These are phyloP conservation scores for Microctonus brassicae DNA, from an alignment of 2,888 invertebrate species.

Conservation along the genomic window DNA sequence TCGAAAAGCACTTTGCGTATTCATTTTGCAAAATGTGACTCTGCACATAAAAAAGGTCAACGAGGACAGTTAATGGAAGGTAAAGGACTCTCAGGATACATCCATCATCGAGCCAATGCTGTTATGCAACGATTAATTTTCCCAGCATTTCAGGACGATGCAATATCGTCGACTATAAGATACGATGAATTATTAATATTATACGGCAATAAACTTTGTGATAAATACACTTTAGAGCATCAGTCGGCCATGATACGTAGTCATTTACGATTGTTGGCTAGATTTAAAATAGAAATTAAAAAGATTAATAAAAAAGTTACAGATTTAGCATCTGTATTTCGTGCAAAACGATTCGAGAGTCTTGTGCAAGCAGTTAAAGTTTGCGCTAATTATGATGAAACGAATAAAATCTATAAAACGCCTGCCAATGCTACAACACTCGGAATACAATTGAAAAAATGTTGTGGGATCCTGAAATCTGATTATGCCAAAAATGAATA, in stretches of 20 bases:
- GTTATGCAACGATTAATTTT: slow-evolving; percentile 39
- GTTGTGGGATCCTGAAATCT: background rate
- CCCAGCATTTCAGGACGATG: slow-evolving; percentile 41
- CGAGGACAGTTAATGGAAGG: no score
- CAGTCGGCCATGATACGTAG: slow-evolving; percentile 37
- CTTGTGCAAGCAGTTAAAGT: no score
- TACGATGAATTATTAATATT: slow-evolving; percentile 42
- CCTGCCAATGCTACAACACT: slow-evolving; percentile 24
- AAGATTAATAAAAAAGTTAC: slow-evolving; percentile 18
- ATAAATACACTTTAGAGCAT: slow-evolving; percentile 26
- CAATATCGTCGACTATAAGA: slow-evolving; percentile 28
- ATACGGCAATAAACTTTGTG: slow-evolving; percentile 39
- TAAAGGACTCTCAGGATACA: slow-evolving; percentile 31
- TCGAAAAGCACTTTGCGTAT: no score
- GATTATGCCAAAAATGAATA: slow-evolving; percentile 33
- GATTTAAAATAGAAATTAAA: slow-evolving; percentile 15
- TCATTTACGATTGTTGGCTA: slow-evolving; percentile 23
- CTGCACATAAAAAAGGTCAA: no score
- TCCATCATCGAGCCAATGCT: slow-evolving; percentile 36
- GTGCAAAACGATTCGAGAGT: no score
- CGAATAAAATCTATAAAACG: slow-evolving; percentile 15
- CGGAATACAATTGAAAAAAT: slow-evolving; percentile 26
- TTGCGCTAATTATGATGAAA: slow-evolving; percentile 11
- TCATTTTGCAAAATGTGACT: no score
- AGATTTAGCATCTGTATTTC: slow-evolving; percentile 31